phyloP scores from a whole-genome alignment of 2,888 invertebrate genomes.

The Aleiodes testaceus region DNA sequence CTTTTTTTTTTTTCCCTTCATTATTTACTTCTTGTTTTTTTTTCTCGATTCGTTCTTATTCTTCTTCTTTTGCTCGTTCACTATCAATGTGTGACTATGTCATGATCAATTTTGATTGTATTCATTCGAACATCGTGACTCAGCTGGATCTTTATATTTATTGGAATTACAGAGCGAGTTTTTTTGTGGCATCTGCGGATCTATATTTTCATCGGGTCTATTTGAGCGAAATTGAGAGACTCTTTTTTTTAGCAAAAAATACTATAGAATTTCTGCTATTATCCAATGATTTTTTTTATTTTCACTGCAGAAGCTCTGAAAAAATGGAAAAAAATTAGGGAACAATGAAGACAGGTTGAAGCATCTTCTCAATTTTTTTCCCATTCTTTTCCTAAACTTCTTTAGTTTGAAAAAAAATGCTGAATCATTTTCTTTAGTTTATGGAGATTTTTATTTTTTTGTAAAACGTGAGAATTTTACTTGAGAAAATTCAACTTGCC shows the following conservation, averaged over 20 bases:
- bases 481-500: neutral
- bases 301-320: neutral
- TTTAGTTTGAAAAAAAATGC: neutral
- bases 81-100: neutral
- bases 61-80: slow-evolving; percentile 34
- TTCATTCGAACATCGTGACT: slow-evolving; percentile 10
- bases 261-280: too few species aligned
- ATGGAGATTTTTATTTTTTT: neutral
- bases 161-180: too few species aligned
- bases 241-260: too few species aligned
- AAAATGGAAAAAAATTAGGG: neutral
- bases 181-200: too few species aligned
- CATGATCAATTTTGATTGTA: slow-evolving; percentile 5
- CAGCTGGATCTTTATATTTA: neutral
- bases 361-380: too few species aligned
- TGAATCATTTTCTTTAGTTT: neutral
- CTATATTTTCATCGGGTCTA: too few species aligned
- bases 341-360: too few species aligned
- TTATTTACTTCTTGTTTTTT: slow-evolving; percentile 15
- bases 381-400: too few species aligned
- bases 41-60: slow-evolving; percentile 15
- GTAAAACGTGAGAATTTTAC: slow-evolving; percentile 8
- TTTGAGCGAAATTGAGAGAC: too few species aligned
- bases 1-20: slow-evolving; percentile 35
- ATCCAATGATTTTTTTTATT: too few species aligned